Percentiles rank a stretch among this genome's conserved stretches.
Conservation (phyloP, 1,140 invertebrate species). For the Palaemon carinicauda region DNA sequence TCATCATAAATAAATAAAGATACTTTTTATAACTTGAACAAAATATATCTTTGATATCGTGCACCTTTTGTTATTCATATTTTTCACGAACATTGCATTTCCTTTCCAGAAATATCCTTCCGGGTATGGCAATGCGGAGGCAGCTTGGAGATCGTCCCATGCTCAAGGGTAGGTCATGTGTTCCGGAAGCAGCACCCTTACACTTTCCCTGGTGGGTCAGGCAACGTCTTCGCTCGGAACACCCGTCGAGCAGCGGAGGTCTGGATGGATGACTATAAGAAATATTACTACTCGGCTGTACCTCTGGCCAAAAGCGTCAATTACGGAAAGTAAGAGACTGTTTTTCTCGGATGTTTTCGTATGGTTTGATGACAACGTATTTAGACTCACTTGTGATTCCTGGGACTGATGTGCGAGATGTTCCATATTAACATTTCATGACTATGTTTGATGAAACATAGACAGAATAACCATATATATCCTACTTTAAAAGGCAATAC, state of each 20-base stretch:
- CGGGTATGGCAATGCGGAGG: slow-evolving; percentile 97
- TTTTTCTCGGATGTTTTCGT: neutral
- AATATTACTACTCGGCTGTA: slow-evolving; percentile 88
- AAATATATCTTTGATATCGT: too few species aligned
- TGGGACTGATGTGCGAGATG: too few species aligned
- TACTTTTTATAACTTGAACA: too few species aligned
- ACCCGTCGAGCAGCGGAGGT: slow-evolving; percentile 85
- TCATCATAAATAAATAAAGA: too few species aligned
- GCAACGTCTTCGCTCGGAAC: slow-evolving; percentile 86
- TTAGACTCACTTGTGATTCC: too few species aligned
- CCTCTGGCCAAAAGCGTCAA: slow-evolving; percentile 86
- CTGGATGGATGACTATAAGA: slow-evolving; percentile 96
- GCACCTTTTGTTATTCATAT: too few species aligned
- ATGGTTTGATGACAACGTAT: too few species aligned
- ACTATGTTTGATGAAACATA: neutral
- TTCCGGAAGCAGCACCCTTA: slow-evolving; percentile 92
- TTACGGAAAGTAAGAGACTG: slow-evolving; percentile 81
- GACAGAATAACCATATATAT: neutral
- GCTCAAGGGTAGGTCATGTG: slow-evolving; percentile 90
- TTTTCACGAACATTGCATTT: neutral
- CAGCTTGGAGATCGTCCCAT: slow-evolving; percentile 91
- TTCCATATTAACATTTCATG: neutral
- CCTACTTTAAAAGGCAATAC: neutral
- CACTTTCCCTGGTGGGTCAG: slow-evolving; percentile 91
- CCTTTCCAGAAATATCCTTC: slow-evolving; percentile 73